Base-by-base conservation (phyloP, 1,140 invertebrate genomes). In the Neomicropteryx cornuta region DNA sequence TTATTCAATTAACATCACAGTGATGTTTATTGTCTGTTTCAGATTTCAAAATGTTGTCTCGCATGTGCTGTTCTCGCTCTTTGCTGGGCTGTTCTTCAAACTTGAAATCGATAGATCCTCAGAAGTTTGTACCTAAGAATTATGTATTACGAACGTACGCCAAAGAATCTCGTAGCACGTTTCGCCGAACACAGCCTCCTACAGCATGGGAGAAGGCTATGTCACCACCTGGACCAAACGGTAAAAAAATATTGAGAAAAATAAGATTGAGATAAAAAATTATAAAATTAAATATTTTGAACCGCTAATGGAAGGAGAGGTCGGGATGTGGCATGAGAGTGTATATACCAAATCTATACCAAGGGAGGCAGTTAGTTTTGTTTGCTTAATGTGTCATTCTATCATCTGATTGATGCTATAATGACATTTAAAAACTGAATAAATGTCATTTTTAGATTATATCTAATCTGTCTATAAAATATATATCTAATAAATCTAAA, bases 141-240 rank as follows among this genome's bases (percentile, higher is more conserved):
- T 33, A 39, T 39, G 38, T 39, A 20, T 13, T 43, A 19, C 36
- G 42, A 22, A 43, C 24, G 22, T 43, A 36, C 22, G 14, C 36
- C 18, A 34, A 38, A 39, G 42, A 43, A 36, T 29, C 42, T 21
- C 23, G 42, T 30, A 43, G 27, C 10, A 32, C 24, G 16, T 5
- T 32, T 13, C 37, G 37, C 14, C 13, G 20, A 8, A 32, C 39
- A 4, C 30, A 29, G 22, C 28, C 38, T 13, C 33, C 41, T 5
- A 34, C 43, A 10, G 32, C 45, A 18, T 47, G 46, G 46, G 37
- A 47, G 18, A 42, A 37, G 19, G 46, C 46, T 6, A 47, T 47
- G 46, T 39, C 46, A 8, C 46, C 46, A 19, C 39, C 37, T 8
- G 46, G 46, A 27, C 33, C 36, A 4, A 45, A 45, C 23, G 46